These are phyloP conservation scores for Nycticorax nycticorax DNA, from an alignment of 2,113 vertebrate species.

Conservation along the genomic window DNA sequence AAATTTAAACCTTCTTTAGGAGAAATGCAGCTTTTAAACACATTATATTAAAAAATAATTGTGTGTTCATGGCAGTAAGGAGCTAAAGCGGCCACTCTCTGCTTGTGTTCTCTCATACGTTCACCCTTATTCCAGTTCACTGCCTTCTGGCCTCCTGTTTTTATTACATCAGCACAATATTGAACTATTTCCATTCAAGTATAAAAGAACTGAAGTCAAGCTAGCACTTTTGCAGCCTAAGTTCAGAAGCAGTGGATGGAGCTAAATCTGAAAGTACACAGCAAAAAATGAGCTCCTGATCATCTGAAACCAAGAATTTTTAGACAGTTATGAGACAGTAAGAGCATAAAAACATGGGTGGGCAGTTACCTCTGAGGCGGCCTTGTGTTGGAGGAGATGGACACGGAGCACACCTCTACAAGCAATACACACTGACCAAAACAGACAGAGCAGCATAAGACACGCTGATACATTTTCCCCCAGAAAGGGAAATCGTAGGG, in stretches of 20 bases:
- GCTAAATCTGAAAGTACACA: neutral
- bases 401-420: neutral
- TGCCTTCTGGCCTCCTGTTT: conserved; percentile 5
- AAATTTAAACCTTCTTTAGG: neutral
- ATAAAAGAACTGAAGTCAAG: conserved; percentile 2
- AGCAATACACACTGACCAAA: neutral
- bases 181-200: conserved; percentile 2
- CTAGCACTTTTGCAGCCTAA: neutral
- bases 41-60: neutral
- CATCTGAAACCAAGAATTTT: neutral
- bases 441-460: accelerated
- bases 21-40: neutral
- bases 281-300: neutral
- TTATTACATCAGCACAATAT: conserved; percentile 19
- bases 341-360: neutral
- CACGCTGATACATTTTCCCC: accelerated
- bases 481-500: neutral
- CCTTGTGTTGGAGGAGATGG: neutral
- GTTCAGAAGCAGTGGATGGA: neutral
- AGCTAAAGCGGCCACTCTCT: neutral
- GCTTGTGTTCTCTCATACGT: neutral
- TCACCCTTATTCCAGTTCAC: neutral
- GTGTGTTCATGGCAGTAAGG: neutral
- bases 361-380: neutral
- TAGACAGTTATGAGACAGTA: neutral